Conservation (phyloP, 2,113 vertebrate genomes). For the Grammatotria lemairii region DNA sequence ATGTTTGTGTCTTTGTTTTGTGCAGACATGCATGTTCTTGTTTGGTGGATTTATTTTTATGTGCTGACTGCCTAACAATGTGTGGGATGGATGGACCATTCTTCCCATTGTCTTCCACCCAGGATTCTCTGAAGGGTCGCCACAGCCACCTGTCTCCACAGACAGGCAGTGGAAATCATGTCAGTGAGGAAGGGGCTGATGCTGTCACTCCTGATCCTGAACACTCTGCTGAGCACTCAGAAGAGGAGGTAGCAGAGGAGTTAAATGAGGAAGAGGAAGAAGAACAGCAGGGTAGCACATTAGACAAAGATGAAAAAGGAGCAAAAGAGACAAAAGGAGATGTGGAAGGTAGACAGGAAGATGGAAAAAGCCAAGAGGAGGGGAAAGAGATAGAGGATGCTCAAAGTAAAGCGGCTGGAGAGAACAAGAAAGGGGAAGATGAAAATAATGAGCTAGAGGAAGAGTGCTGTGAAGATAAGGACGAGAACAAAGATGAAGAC, state of each 20-base stretch:
- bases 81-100: conserved; percentile 3
- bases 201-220: background rate
- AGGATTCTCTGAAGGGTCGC: conserved; percentile 54
- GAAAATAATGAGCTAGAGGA: background rate
- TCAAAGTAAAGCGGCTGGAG: background rate
- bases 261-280: background rate
- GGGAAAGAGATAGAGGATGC: background rate
- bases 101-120: background rate
- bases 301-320: background rate
- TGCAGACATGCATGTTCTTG: background rate
- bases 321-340: background rate
- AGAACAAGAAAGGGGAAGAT: background rate
- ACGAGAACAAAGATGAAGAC: background rate
- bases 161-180: conserved; percentile 1
- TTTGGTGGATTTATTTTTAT: background rate
- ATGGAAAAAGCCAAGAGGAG: background rate
- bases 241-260: conserved; percentile 2
- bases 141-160: conserved; percentile 22
- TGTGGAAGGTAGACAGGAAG: background rate
- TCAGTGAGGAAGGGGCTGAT: conserved; percentile 1
- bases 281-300: background rate
- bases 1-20: background rate
- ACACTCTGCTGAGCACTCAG: background rate
- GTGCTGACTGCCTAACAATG: background rate
- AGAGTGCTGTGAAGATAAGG: background rate